Evolutionary conservation across 35 echinoderm and acorn worm genomes (phyloP), one percentile per base, ranked within the genome.

Genomic region (Heliocidaris erythrogramma): DNA sequence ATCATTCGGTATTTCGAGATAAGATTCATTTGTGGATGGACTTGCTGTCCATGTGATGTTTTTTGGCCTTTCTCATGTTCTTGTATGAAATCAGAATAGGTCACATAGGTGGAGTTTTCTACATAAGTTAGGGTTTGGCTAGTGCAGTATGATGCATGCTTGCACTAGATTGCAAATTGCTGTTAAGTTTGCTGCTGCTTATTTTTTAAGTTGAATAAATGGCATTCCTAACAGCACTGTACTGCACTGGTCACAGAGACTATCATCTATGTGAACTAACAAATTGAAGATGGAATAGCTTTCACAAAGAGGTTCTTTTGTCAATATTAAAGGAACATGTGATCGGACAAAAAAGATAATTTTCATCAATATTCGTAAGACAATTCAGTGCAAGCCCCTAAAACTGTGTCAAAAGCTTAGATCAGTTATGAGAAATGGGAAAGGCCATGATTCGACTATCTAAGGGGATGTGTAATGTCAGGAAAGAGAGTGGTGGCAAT

Each of bases 111-210:
- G 0, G 65, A 78, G 65, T 78, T 78, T 42, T 78, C 60, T 69
- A 14, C 21, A 21, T 17, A 18, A 69, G 60, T 69, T 69, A 6
- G 49, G 7, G 49, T 52, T 52, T 52, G 65, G 65, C 18, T 78
- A 78, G 65, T 78, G 65, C 65, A 27, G 65, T 78, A 78, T 78
- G 18, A 78, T n/a, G 65, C 65, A 78, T 78, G 65, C 65, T 78
- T 78, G 65, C 65, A 78, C 65, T 24, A 21, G 65, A 27, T 78
- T 5, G 65, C 65, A 78, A 78, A 78, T 78, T 78, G 65, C 65
- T 78, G 65, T 78, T 78, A 78, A 78, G 65, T 78, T 78, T 78
- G 65, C 65, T 78, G 18, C 65, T 78, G n/a, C n/a, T 78, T 78
- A n/a, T 7, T 14, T 78, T 78, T n/a, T 6, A 78, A 78, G 7